Percentiles rank a stretch among this genome's conserved stretches.
Evolutionary conservation across 2,888 invertebrate species (phyloP).

Genomic region (Achlya flavicornis): DNA sequence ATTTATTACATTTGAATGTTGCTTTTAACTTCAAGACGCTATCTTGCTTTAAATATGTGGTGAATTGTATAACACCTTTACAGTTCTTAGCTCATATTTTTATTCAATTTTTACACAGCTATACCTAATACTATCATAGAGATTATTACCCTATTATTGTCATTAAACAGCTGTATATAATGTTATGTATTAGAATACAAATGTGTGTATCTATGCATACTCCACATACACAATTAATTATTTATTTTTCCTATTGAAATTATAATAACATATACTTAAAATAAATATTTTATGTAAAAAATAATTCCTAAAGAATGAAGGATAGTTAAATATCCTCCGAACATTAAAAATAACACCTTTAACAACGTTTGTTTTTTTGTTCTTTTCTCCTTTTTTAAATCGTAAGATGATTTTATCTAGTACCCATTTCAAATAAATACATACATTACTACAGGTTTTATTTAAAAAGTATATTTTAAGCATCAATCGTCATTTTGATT

Average conservation of each 20-base stretch:
- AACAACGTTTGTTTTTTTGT: neutral
- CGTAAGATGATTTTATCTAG: neutral
- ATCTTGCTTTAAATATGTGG: too few species aligned
- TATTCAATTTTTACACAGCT: too few species aligned
- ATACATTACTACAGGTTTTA: too few species aligned
- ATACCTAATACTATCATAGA: neutral
- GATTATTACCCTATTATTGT: slow-evolving; percentile 1
- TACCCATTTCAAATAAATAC: too few species aligned
- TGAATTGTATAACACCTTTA: too few species aligned
- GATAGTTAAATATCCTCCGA: neutral
- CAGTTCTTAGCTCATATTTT: too few species aligned
- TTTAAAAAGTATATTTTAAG: neutral
- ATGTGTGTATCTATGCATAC: too few species aligned
- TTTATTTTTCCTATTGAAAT: neutral
- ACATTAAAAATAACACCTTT: too few species aligned
- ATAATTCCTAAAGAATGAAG: neutral
- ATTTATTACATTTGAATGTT: too few species aligned
- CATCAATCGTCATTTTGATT: too few species aligned
- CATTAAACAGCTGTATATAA: neutral
- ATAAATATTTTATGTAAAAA: neutral
- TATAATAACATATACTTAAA: neutral
- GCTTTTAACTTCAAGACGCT: too few species aligned
- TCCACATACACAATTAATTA: too few species aligned
- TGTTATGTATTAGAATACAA: neutral
- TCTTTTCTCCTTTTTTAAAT: neutral